Evolutionary conservation across 1,140 invertebrate species (phyloP).

Genomic region (Heliconius eleuchia): DNA sequence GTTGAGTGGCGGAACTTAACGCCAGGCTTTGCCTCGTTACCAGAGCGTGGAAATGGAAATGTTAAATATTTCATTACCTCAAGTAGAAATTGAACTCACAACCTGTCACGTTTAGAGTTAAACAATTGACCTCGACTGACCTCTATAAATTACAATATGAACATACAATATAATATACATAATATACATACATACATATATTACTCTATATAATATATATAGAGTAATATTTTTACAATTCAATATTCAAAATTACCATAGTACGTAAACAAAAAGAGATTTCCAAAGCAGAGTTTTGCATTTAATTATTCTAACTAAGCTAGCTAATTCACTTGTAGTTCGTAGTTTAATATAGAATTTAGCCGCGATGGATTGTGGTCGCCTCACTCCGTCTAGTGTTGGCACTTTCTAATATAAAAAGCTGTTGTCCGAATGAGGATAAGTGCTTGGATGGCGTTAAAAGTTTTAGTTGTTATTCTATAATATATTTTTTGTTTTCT

Average conservation of each 20-base stretch:
- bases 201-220: no score
- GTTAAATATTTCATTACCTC: no score
- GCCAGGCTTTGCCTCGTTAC: no score
- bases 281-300: constrained; percentile 6
- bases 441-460: neutral
- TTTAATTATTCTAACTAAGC: constrained; percentile 11
- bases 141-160: no score
- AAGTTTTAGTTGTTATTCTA: constrained; percentile 6
- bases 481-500: no score
- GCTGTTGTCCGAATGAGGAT: neutral
- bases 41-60: no score
- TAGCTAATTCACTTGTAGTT: constrained; percentile 11
- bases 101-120: no score
- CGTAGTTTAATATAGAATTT: constrained; percentile 13
- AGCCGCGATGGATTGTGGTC: constrained; percentile 4
- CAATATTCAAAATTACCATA: neutral
- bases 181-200: no score
- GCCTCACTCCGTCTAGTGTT: constrained; percentile 11
- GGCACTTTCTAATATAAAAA: constrained; percentile 7
- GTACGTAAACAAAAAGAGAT: constrained; percentile 4
- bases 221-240: neutral
- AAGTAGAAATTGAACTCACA: no score
- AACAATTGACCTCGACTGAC: no score
- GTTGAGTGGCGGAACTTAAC: no score
- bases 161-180: no score